A percentile compares a stretch with the other conserved stretches of the same genome.
Evolutionary conservation across 1,140 invertebrate genomes (phyloP).

Genomic region (Neodiprion fabricii): DNA sequence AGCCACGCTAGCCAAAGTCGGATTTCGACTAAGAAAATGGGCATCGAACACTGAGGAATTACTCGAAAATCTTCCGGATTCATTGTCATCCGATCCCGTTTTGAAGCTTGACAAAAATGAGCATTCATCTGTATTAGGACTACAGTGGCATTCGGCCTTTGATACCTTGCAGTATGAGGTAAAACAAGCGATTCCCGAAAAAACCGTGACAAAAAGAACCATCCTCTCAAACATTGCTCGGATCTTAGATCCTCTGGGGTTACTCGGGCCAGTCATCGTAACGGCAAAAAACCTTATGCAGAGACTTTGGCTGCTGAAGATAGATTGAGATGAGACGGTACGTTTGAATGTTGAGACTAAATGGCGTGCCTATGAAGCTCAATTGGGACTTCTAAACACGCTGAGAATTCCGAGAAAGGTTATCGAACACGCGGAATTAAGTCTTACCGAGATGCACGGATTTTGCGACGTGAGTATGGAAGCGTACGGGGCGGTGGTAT

Average conservation of each 20-base stretch:
- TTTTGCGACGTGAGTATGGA: constrained; percentile 27
- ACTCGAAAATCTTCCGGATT: not conserved
- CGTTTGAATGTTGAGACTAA: not conserved
- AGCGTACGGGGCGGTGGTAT: constrained; percentile 8
- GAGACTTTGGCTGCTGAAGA: constrained; percentile 23
- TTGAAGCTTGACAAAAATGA: no score
- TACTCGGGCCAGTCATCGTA: constrained; percentile 24
- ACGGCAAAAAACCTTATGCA: constrained; percentile 29
- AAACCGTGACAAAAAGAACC: no score
- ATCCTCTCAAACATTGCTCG: not conserved
- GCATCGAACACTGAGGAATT: constrained; percentile 39
- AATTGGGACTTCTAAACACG: not conserved
- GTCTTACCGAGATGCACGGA: constrained; percentile 17
- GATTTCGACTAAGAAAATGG: constrained; percentile 52
- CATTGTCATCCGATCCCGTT: no score
- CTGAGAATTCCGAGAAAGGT: no score
- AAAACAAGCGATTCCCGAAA: no score
- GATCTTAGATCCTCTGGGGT: constrained; percentile 31
- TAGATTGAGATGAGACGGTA: constrained; percentile 23
- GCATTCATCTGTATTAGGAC: no score
- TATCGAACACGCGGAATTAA: no score
- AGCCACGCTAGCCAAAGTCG: constrained; percentile 38
- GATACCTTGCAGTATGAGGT: no score
- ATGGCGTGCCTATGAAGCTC: no score
- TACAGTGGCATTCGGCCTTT: no score